phyloP scores from a whole-genome alignment of 2,888 invertebrate species.

The Atethmia centrago region DNA sequence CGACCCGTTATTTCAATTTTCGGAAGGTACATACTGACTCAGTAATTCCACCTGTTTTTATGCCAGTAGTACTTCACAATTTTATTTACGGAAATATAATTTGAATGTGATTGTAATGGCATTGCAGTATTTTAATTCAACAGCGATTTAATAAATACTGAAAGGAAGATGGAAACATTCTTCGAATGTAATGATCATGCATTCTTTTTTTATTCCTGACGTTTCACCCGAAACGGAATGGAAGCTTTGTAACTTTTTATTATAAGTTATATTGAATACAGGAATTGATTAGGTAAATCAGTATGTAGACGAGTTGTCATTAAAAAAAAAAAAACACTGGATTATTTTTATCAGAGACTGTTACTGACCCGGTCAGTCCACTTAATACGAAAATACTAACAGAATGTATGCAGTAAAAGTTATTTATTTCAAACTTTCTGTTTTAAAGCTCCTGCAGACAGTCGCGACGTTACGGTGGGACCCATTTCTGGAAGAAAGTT shows the following conservation, averaged over 20 bases:
- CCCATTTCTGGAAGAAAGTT: too few species aligned
- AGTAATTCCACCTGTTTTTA: constrained; percentile 60
- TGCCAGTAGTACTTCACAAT: constrained; percentile 38
- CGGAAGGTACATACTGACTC: constrained; percentile 25
- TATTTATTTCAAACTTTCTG: constrained; percentile 1
- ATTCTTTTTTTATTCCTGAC: constrained; percentile 19
- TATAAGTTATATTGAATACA: neutral
- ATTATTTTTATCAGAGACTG: constrained; percentile 1
- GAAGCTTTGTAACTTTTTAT: constrained; percentile 15
- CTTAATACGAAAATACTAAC: neutral
- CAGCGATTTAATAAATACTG: constrained; percentile 13
- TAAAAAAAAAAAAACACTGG: too few species aligned
- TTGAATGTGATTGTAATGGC: constrained; percentile 47
- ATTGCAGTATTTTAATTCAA: constrained; percentile 22
- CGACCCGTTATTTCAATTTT: constrained; percentile 63
- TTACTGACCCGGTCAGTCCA: neutral
- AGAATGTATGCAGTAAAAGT: constrained; percentile 13
- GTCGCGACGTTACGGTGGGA: too few species aligned
- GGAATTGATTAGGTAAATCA: neutral
- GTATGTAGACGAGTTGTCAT: neutral
- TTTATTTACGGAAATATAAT: constrained; percentile 47
- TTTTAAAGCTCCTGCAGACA: too few species aligned
- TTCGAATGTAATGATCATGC: constrained; percentile 24
- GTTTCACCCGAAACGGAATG: constrained; percentile 13
- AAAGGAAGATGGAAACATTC: constrained; percentile 19